Percentiles rank a stretch among this genome's conserved stretches.
Evolutionary conservation across 2,113 vertebrate species (phyloP).

Genomic region (Cynocephalus volans): DNA sequence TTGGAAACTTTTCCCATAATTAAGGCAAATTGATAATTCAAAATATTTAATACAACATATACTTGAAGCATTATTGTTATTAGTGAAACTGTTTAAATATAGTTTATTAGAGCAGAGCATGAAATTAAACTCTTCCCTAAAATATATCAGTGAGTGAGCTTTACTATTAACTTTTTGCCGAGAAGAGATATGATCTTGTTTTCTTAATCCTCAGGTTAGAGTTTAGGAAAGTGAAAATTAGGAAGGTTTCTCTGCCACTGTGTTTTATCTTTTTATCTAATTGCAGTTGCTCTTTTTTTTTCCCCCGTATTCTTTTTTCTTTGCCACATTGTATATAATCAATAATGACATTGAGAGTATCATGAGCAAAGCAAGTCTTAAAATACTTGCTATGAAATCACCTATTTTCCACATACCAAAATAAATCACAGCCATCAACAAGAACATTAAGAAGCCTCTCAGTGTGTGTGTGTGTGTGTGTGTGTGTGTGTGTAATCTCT

Average conservation of each 20-base stretch:
- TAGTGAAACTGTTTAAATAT: not conserved
- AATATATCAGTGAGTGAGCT: not conserved
- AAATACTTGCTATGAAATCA: not conserved
- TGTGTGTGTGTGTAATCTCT: not conserved
- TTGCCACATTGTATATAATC: not conserved
- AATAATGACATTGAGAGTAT: not conserved
- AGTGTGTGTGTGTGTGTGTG: not conserved
- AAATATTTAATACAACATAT: not conserved
- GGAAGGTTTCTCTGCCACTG: not conserved
- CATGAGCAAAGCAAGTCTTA: slow-evolving; percentile 1
- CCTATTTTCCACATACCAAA: not conserved
- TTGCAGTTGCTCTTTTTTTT: not conserved
- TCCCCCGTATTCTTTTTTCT: not conserved
- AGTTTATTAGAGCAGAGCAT: not conserved
- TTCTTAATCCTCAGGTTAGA: slow-evolving; percentile 11
- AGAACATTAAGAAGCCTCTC: not conserved
- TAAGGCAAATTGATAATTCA: not conserved
- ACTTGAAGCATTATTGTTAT: not conserved
- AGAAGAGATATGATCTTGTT: not conserved
- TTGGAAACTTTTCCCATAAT: slow-evolving; percentile 14
- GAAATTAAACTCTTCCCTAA: not conserved
- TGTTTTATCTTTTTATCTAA: not conserved
- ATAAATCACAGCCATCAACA: not conserved
- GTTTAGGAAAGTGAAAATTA: not conserved
- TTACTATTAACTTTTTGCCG: slow-evolving; percentile 41